These are phyloP conservation scores for Petrophora chlorosata DNA, from an alignment of 2,888 invertebrate genomes.

Conservation along the genomic window DNA sequence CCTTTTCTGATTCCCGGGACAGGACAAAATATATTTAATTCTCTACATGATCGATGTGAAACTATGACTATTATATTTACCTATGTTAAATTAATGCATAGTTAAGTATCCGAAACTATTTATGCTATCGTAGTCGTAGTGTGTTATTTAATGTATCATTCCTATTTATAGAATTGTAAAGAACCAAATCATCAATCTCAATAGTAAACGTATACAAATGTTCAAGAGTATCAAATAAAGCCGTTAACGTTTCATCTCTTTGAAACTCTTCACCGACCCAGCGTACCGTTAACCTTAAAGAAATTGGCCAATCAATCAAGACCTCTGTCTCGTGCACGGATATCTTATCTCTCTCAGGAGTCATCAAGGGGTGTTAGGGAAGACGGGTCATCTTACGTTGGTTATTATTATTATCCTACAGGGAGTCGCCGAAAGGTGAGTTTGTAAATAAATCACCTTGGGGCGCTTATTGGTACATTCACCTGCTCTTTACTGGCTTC, in stretches of 20 bases:
- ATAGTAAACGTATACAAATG: not conserved
- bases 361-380: slow-evolving; percentile 41
- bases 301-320: slow-evolving; percentile 54
- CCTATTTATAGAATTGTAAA: not conserved
- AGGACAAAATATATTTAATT: no score
- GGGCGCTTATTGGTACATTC: slow-evolving; percentile 60
- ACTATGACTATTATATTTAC: no score
- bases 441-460: slow-evolving; percentile 66
- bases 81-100: no score
- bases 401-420: slow-evolving; percentile 50
- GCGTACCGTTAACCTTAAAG: slow-evolving; percentile 55
- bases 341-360: slow-evolving; percentile 36
- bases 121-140: no score
- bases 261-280: slow-evolving; percentile 39
- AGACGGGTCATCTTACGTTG: slow-evolving; percentile 48
- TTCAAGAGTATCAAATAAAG: slow-evolving; percentile 36
- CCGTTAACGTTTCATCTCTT: slow-evolving; percentile 38
- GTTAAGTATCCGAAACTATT: no score
- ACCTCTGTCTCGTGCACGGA: slow-evolving; percentile 31
- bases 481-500: slow-evolving; percentile 59
- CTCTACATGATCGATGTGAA: no score
- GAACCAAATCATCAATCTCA: not conserved
- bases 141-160: not conserved
- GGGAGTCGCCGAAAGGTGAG: slow-evolving; percentile 52
- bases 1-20: no score